phyloP scores from a whole-genome alignment of 2,113 vertebrate genomes.

The Orycteropus afer region DNA sequence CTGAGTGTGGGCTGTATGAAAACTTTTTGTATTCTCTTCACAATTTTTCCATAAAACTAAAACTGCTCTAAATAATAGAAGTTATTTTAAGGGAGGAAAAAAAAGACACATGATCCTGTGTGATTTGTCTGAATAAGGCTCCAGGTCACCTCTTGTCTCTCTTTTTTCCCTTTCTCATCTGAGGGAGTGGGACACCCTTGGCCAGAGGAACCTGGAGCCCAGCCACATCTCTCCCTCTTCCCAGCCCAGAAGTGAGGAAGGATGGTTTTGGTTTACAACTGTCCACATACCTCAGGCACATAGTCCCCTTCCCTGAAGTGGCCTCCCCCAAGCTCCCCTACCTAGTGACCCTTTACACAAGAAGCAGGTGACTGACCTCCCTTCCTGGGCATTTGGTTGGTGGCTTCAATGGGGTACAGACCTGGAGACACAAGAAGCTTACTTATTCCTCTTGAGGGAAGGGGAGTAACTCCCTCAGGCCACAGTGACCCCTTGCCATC shows the following conservation, averaged over 20 bases:
- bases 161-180: not conserved
- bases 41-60: no score
- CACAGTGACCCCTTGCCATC: not conserved
- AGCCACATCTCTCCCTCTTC: not conserved
- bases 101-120: no score
- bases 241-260: not conserved
- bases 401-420: not conserved
- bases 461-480: no score
- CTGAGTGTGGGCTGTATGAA: no score
- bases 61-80: no score
- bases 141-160: not conserved
- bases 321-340: not conserved
- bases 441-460: not conserved
- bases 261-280: not conserved
- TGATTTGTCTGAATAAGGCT: not conserved
- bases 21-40: no score
- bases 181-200: not conserved
- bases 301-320: not conserved
- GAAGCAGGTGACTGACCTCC: not conserved
- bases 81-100: no score
- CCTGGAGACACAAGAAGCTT: not conserved
- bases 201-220: not conserved
- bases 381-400: not conserved
- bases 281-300: not conserved
- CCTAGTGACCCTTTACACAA: not conserved